phyloP scores from a whole-genome alignment of 37 sponge, comb jelly and placozoan genomes.

The Trichoplax adhaerens region DNA sequence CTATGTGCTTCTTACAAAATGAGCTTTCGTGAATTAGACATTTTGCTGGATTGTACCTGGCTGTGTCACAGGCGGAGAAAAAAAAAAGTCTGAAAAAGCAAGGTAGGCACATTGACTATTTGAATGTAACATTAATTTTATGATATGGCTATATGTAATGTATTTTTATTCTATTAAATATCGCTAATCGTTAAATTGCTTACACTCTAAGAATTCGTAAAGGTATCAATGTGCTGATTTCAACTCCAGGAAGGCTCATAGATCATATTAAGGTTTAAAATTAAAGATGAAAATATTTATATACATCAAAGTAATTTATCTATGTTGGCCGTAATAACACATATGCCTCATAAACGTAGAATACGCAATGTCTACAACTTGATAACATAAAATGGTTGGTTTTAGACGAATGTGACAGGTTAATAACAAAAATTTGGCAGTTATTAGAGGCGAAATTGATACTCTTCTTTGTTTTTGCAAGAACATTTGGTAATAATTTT shows the following conservation, averaged over 20 bases:
- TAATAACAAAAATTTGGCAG: neutral
- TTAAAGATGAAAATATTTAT: neutral
- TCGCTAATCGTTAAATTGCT: neutral
- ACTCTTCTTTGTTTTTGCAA: too few relatives aligned
- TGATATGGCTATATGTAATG: too few relatives aligned
- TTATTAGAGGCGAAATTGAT: too few relatives aligned
- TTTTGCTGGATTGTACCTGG: constrained; percentile 19
- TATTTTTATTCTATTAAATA: too few relatives aligned
- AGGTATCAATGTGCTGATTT: neutral
- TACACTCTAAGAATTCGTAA: neutral
- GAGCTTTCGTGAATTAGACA: neutral
- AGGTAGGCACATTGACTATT: neutral
- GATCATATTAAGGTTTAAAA: neutral
- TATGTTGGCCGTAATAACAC: neutral
- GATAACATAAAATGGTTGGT: neutral
- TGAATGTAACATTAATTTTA: too few relatives aligned
- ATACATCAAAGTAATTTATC: too few relatives aligned
- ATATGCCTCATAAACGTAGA: neutral
- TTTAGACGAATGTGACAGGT: neutral
- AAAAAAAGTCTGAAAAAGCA: constrained; percentile 15
- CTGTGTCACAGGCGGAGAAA: constrained; percentile 13
- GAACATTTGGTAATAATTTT: too few relatives aligned
- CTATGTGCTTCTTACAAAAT: too few relatives aligned
- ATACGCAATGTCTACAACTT: neutral
- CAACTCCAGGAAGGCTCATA: neutral